phyloP scores from a whole-genome alignment of 2,113 vertebrate genomes.

The Tragelaphus imberbis region DNA sequence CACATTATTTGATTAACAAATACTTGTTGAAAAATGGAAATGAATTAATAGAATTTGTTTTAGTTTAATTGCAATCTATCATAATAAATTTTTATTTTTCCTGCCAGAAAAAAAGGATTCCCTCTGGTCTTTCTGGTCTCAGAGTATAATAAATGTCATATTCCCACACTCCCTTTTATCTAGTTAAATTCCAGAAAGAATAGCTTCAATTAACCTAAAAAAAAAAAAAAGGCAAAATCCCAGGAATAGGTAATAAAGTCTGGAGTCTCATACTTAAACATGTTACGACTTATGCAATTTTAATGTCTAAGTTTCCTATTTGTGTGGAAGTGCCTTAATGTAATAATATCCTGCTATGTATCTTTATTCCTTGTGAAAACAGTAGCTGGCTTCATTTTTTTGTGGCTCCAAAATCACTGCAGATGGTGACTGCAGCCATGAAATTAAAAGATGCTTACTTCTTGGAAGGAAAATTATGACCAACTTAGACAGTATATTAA shows the following conservation, averaged over 20 bases:
- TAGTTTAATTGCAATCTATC: not conserved
- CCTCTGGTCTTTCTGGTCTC: not conserved
- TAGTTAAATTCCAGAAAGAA: not conserved
- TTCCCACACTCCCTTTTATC: not conserved
- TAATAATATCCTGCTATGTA: not conserved
- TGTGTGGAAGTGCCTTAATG: not conserved
- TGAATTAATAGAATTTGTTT: not conserved
- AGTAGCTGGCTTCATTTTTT: not conserved
- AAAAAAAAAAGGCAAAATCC: not conserved
- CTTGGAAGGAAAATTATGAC: not conserved
- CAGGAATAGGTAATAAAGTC: not conserved
- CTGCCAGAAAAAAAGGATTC: not conserved
- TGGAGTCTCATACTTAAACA: not conserved
- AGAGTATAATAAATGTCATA: not conserved
- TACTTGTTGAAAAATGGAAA: not conserved
- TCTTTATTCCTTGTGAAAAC: no score
- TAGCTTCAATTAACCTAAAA: fast-evolving
- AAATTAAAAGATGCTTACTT: not conserved
- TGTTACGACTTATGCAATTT: not conserved
- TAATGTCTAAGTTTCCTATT: not conserved
- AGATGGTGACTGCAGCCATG: not conserved
- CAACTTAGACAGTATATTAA: not conserved
- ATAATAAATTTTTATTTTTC: not conserved
- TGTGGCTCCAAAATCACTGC: fast-evolving
- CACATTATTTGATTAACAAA: not conserved